Base-by-base conservation (phyloP, 2,797 vertebrate species). In the Accipiter minullus region DNA sequence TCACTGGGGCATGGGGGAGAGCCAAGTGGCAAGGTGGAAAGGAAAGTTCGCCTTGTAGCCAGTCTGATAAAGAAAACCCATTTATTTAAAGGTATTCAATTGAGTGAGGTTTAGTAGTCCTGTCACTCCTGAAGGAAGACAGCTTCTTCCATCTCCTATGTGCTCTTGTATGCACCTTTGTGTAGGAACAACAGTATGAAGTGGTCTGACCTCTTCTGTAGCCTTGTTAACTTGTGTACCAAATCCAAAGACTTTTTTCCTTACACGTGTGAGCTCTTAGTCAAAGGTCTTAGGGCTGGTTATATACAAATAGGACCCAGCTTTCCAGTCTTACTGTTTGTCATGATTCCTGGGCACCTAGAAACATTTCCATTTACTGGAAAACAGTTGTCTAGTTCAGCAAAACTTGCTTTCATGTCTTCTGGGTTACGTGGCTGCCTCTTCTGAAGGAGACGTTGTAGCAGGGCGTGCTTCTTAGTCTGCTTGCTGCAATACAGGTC, bases 101-200 rank as follows among this genome's bases (percentile, higher is more conserved):
- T 69, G 12, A 1, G 0, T n/a, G 71, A 62, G 42, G 59, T 76
- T 62, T 20, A 23, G 72, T 45, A 56, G n/a, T 47, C 27, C 20
- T 81, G 34, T 42, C 12, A 11, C 77, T 86, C 48, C 44, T 45
- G 48, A n/a, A 89, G 31, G 34, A 47, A 34, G 45, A 40, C 5
- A 8, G 36, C 32, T 76, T 12, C 38, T n/a, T 64, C 32, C 1
- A 2, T 72, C 18, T 5, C 6, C 26, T 13, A 2, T 12, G 23
- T 52, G 20, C n/a, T 53, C 12, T 42, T 75, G 15, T 32, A 9
- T 0, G 3, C 23, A 31, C 9, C 16, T 50, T 75, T 0, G 2
- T 42, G 36, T 55, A 52, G 69, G 48, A 80, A 36, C 3, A 2
- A 36, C 10, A 5, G 13, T 59, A 3, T 45, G 38, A 76, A 60